Conservation (phyloP, 1,140 invertebrate genomes). For the Cepaea nemoralis region DNA sequence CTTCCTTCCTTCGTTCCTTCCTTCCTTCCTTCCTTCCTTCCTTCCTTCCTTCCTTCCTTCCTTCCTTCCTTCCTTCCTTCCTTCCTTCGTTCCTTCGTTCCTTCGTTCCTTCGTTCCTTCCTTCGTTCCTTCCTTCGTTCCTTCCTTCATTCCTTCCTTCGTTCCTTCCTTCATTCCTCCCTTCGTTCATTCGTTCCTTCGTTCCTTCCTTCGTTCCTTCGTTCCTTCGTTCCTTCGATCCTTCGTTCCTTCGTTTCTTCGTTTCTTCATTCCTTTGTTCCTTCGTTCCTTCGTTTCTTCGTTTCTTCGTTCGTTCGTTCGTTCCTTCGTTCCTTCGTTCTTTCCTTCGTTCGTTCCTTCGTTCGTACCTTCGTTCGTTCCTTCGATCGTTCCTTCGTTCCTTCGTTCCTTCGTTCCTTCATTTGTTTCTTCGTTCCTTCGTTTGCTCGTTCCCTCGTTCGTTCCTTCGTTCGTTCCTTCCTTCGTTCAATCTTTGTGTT, state of each 20-base stretch:
- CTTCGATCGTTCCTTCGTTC: background rate
- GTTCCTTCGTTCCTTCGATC: conserved; percentile 5
- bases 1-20: background rate
- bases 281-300: too few relatives aligned
- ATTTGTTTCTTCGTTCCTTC: too few relatives aligned
- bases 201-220: background rate
- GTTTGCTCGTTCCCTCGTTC: too few relatives aligned
- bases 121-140: conserved; percentile 1
- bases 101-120: background rate
- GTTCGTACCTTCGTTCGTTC: background rate
- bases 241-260: conserved; percentile 9
- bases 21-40: background rate
- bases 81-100: background rate
- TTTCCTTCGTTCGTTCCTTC: conserved; percentile 1
- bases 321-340: too few relatives aligned
- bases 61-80: background rate
- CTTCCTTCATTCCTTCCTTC: conserved; percentile 1
- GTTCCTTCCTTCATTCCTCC: background rate
- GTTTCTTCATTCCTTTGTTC: too few relatives aligned
- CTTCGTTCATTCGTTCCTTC: too few relatives aligned
- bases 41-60: background rate
- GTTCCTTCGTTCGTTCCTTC: background rate
- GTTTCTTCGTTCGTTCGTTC: too few relatives aligned
- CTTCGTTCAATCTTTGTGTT: background rate
- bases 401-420: background rate